Percentiles rank a stretch among this genome's conserved stretches.
Evolutionary conservation across 1,140 invertebrate species (phyloP).

Genomic region (Mycetomoellerius zeteki): DNA sequence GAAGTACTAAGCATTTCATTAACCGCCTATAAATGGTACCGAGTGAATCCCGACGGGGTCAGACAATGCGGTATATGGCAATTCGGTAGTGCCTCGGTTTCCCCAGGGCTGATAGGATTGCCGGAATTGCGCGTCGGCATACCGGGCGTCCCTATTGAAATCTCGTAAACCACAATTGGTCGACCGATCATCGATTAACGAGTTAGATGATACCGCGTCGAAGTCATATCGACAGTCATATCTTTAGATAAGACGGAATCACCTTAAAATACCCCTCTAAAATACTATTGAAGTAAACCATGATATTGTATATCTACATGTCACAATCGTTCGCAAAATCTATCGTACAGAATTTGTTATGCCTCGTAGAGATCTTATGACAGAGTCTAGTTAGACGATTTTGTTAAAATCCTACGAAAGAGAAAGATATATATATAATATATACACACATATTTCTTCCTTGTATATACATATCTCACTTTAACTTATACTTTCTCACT

Average conservation of each 20-base stretch:
- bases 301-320: not conserved
- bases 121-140: slow-evolving; percentile 41
- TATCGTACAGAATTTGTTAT: not conserved
- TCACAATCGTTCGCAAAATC: not conserved
- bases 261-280: not conserved
- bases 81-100: slow-evolving; percentile 16
- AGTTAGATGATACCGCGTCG: slow-evolving; percentile 25
- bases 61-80: slow-evolving; percentile 49
- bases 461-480: no score
- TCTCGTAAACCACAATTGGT: slow-evolving; percentile 67
- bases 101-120: slow-evolving; percentile 59
- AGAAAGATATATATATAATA: no score
- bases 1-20: slow-evolving; percentile 60
- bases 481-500: no score
- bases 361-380: no score
- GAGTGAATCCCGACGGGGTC: slow-evolving; percentile 36
- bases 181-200: slow-evolving; percentile 54
- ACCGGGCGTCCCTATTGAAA: slow-evolving; percentile 65
- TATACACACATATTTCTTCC: no score
- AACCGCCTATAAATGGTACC: slow-evolving; percentile 60
- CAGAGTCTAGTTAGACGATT: no score
- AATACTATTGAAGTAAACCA: not conserved
- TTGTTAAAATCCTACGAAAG: no score
- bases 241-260: slow-evolving; percentile 6
- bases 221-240: slow-evolving; percentile 20